Conservation (phyloP, 2,113 vertebrate species). For the Paradoxurus hermaphroditus region DNA sequence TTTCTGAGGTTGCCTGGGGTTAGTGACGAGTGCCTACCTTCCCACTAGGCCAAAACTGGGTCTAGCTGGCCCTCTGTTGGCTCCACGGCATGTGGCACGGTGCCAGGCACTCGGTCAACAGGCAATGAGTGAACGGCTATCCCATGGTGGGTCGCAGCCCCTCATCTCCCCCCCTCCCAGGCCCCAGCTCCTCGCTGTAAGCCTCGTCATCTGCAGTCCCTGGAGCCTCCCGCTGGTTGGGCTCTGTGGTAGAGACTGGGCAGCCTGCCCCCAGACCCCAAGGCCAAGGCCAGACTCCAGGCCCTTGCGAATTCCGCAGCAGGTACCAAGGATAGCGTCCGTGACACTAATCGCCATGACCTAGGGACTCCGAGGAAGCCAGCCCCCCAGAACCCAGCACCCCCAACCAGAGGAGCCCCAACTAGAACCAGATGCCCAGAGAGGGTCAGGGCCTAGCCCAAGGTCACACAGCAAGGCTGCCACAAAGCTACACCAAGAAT, state of each 20-base stretch:
- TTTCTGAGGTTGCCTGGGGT: neutral
- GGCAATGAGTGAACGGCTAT: neutral
- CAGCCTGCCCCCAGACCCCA: neutral
- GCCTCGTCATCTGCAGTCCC: neutral
- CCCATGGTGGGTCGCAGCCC: neutral
- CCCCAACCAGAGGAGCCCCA: neutral
- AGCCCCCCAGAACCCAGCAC: neutral
- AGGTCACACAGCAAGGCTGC: constrained; percentile 46
- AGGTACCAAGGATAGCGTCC: neutral
- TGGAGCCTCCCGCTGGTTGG: neutral
- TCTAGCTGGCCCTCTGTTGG: neutral
- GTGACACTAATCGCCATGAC: neutral
- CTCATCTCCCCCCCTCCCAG: neutral
- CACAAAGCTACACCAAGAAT: neutral
- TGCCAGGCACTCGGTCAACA: neutral
- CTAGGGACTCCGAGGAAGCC: constrained; percentile 30
- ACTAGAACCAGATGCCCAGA: constrained; percentile 36
- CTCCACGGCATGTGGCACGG: neutral
- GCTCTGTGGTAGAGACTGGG: neutral
- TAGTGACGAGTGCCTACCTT: too few relatives aligned
- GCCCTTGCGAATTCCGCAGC: neutral
- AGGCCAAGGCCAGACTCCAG: neutral
- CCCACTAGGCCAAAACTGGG: neutral
- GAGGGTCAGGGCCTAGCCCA: neutral
- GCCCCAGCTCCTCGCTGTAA: neutral